A percentile compares a stretch with the other conserved stretches of the same genome.
phyloP scores from a whole-genome alignment of 2,113 vertebrate species.

The Setophaga kirtlandii region DNA sequence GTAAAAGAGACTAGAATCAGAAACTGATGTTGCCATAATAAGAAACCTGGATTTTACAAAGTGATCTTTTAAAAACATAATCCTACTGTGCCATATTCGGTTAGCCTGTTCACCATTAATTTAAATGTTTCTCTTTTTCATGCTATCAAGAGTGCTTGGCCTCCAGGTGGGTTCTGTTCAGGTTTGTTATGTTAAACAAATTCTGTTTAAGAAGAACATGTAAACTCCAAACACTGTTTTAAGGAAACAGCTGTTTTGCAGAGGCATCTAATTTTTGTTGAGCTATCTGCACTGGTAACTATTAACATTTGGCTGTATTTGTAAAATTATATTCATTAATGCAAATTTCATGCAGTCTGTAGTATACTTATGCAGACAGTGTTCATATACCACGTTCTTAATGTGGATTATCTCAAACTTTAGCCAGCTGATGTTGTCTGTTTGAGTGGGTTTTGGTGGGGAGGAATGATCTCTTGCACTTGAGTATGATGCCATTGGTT shows the following conservation, averaged over 20 bases:
- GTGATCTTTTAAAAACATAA: neutral
- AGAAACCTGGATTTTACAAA: neutral
- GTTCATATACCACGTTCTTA: neutral
- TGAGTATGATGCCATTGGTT: neutral
- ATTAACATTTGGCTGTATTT: constrained; percentile 26
- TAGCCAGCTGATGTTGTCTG: neutral
- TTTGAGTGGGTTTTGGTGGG: neutral
- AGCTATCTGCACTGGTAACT: constrained; percentile 16
- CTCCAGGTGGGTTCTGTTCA: neutral
- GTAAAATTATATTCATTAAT: constrained; percentile 26
- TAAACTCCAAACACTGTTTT: neutral
- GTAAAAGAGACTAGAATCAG: neutral
- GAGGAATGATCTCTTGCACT: neutral
- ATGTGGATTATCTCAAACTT: neutral
- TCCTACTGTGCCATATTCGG: neutral
- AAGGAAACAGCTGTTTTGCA: neutral
- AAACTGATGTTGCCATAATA: neutral
- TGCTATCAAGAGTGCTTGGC: fast-evolving
- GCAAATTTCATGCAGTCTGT: constrained; percentile 12
- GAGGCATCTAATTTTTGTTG: neutral
- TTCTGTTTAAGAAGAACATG: neutral
- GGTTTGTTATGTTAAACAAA: neutral
- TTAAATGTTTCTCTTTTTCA: neutral
- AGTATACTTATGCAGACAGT: neutral
- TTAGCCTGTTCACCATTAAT: neutral